Evolutionary conservation across 2,113 vertebrate genomes (phyloP).

Genomic region (Sula dactylatra): DNA sequence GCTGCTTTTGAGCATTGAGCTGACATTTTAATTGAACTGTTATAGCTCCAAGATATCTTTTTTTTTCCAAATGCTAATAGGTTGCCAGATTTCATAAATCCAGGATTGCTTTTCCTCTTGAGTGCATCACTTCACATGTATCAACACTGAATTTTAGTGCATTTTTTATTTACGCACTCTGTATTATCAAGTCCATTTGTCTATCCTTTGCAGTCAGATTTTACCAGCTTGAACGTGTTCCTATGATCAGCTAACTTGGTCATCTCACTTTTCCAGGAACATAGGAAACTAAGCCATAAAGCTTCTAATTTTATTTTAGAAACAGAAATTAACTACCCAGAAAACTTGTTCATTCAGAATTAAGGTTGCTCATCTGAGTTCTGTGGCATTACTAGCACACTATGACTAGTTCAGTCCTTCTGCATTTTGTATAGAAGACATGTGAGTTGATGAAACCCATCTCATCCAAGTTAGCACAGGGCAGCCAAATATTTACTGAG

Average conservation of each 20-base stretch:
- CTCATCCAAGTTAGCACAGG: neutral
- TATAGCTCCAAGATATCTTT: neutral
- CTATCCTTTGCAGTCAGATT: neutral
- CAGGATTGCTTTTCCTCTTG: neutral
- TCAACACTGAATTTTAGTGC: neutral
- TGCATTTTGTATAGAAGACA: neutral
- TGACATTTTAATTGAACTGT: neutral
- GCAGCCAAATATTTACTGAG: conserved; percentile 15
- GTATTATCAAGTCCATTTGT: neutral
- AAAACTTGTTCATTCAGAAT: neutral
- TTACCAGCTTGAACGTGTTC: neutral
- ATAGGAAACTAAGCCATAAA: neutral
- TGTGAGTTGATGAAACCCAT: neutral
- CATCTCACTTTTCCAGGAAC: neutral
- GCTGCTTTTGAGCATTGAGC: neutral
- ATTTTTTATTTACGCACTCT: neutral
- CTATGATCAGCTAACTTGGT: neutral
- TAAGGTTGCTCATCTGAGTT: neutral
- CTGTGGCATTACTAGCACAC: neutral
- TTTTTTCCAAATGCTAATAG: neutral
- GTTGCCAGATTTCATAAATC: neutral
- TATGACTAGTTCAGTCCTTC: neutral
- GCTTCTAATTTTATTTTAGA: neutral
- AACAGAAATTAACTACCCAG: neutral
- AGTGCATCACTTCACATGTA: neutral